phyloP scores from a whole-genome alignment of 2,888 invertebrate species.

The Andrena camellia region DNA sequence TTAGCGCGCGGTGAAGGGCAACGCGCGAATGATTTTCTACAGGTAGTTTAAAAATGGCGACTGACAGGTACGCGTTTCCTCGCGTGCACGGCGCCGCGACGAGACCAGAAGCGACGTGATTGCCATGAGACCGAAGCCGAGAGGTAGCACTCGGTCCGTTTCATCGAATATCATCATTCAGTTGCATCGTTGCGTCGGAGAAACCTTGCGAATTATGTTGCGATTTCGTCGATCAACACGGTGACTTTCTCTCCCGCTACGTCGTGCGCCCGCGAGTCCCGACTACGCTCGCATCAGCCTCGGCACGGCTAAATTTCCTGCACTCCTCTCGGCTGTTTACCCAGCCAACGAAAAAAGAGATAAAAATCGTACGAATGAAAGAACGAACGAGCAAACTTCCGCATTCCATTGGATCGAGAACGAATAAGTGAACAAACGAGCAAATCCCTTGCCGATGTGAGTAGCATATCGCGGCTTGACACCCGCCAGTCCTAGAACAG shows the following conservation, averaged over 20 bases:
- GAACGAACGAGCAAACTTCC: conserved; percentile 52
- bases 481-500: conserved; percentile 32
- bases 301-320: conserved; percentile 26
- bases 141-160: conserved; percentile 13
- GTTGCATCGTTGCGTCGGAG: conserved; percentile 21
- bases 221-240: conserved; percentile 47
- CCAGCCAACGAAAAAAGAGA: conserved; percentile 23
- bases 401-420: conserved; percentile 55
- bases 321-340: conserved; percentile 21
- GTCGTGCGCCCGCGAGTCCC: conserved; percentile 31
- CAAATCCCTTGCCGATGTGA: conserved; percentile 46
- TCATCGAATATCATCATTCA: conserved; percentile 20
- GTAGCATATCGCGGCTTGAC: conserved; percentile 38
- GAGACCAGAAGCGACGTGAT: conserved; percentile 58
- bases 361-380: conserved; percentile 43
- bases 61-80: conserved; percentile 78
- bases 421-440: conserved; percentile 48
- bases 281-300: conserved; percentile 13
- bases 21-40: conserved; percentile 71
- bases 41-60: conserved; percentile 85
- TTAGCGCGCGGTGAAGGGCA: conserved; percentile 64
- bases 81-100: conserved; percentile 72
- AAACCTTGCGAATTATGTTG: conserved; percentile 44
- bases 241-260: conserved; percentile 54
- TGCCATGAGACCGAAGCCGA: conserved; percentile 22